Conservation (phyloP, 2,888 invertebrate species). For the Gastracanthus pulcherrimus region DNA sequence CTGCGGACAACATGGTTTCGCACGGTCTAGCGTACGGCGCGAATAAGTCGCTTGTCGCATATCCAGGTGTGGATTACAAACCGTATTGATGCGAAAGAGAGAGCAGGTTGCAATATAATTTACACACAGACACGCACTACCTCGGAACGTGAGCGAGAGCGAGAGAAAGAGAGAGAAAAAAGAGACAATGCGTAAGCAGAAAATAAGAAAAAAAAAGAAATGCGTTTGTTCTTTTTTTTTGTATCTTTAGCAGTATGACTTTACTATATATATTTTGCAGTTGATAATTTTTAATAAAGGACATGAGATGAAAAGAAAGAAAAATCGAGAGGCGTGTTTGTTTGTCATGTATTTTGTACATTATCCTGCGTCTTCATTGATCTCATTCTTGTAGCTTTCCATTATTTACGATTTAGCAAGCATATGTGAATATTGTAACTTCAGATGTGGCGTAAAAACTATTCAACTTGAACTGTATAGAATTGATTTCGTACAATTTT, state of each 20-base stretch:
- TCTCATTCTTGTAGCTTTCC: slow-evolving; percentile 3
- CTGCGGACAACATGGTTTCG: slow-evolving; percentile 66
- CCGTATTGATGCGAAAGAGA: slow-evolving; percentile 48
- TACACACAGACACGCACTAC: slow-evolving; percentile 33
- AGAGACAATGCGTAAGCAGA: slow-evolving; percentile 28
- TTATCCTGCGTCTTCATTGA: slow-evolving; percentile 20
- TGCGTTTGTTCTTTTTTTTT: slow-evolving; percentile 18
- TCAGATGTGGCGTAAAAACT: not conserved
- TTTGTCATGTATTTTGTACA: slow-evolving; percentile 16
- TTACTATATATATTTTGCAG: slow-evolving; percentile 29
- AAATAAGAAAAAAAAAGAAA: slow-evolving; percentile 2
- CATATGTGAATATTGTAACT: slow-evolving; percentile 6
- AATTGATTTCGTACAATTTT: not conserved
- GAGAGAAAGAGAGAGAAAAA: slow-evolving; percentile 24
- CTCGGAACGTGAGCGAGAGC: slow-evolving; percentile 36
- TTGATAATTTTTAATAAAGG: slow-evolving; percentile 46
- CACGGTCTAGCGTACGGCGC: slow-evolving; percentile 65
- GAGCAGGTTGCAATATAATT: slow-evolving; percentile 46
- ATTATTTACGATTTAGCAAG: not conserved
- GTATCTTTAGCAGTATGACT: slow-evolving; percentile 29
- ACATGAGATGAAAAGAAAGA: not conserved
- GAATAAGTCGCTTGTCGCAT: slow-evolving; percentile 66
- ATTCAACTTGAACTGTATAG: not conserved
- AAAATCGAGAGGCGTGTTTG: slow-evolving; percentile 26
- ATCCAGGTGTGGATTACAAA: slow-evolving; percentile 67